Base-by-base conservation (phyloP, 1,140 invertebrate genomes). In the Eurytemora carolleeae region DNA sequence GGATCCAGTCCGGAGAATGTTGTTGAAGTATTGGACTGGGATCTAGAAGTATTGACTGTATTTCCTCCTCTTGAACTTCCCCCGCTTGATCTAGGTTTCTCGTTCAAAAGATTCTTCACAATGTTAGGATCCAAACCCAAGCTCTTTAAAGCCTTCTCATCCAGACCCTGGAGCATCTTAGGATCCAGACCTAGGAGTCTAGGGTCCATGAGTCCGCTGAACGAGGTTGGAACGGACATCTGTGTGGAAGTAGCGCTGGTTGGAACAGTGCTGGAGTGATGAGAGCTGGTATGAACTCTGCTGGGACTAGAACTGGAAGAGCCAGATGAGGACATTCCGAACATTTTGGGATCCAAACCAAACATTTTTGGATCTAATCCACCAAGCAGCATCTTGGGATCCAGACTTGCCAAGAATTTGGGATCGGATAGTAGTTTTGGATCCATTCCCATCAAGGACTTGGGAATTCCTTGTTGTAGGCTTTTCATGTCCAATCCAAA, bases 361-460 rank as follows among this genome's bases (percentile, higher is more conserved):
- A 66, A 53, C 23, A 64, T 20, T 53, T 66, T 66, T 2, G 65
- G 63, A 31, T 65, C 65, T n/a, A 65, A 53, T 65, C 65, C 57
- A 64, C 56, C 56, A 16, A 57, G 23, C 7, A 57, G 15, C 17
- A 12, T 7, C 23, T 57, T 57, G 7, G 56, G 56, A 44, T 67
- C 67, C 15, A 67, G 31, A 17, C 65, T 63, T 15, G 64, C 63
- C 17, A 68, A 53, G 2, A 67, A 21, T 59, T 67, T 67, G 17
- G 67, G 66, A 31, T 67, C 66, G 18, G 52, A 44, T 22, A 65
- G 62, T 52, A 59, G 26, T 63, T 67, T 67, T 2, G 66, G 65
- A 24, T 66, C 65, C n/a, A 66, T 22, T 31, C 62, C 58, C 18
- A 59, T 63, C 22, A 64, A 54, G 17, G 55, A 20, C 23, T 64